These are phyloP conservation scores for Alligator mississippiensis DNA, from an alignment of 2,113 vertebrate genomes.

Conservation along the genomic window DNA sequence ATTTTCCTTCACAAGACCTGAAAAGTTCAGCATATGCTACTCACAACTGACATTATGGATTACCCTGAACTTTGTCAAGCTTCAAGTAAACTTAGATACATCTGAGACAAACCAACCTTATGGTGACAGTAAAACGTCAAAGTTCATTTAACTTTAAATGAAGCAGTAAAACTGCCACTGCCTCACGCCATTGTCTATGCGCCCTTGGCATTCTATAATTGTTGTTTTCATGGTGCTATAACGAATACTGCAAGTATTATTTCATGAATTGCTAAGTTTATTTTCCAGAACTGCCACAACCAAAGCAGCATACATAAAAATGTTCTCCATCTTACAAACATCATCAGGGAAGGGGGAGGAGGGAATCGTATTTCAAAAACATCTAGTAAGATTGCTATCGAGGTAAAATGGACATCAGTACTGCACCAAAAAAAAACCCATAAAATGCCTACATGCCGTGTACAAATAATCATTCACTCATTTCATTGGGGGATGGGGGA, in stretches of 20 bases:
- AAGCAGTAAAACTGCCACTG: neutral
- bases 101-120: neutral
- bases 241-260: neutral
- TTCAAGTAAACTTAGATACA: neutral
- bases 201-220: neutral
- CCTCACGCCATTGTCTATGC: neutral
- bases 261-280: too few species aligned
- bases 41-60: neutral
- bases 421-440: neutral
- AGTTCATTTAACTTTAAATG: neutral
- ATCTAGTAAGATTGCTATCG: neutral
- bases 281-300: too few species aligned
- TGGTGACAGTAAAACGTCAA: neutral
- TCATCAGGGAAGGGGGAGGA: too few species aligned
- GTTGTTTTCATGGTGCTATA: neutral
- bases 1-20: neutral
- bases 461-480: neutral
- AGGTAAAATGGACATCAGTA: neutral
- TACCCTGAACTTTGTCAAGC: neutral
- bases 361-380: neutral
- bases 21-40: neutral
- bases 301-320: fast-evolving
- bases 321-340: neutral
- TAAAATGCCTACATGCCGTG: neutral
- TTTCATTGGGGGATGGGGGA: neutral